Percentiles rank a stretch among this genome's conserved stretches.
Evolutionary conservation across 2,888 invertebrate genomes (phyloP).

Genomic region (Chaetoderma sp.): DNA sequence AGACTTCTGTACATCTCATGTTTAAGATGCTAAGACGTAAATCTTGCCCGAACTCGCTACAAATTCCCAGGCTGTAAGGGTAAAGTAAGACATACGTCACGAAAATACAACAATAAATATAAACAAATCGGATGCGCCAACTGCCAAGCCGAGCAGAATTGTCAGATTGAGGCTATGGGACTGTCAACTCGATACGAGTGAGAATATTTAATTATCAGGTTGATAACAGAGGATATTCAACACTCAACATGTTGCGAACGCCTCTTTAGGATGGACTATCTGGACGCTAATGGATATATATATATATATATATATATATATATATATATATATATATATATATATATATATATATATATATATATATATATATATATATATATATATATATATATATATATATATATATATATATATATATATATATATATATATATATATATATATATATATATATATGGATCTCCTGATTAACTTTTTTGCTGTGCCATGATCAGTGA

Average conservation of each 20-base stretch:
- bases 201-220: background rate
- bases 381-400: background rate
- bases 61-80: no score
- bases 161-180: background rate
- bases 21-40: no score
- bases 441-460: no score
- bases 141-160: background rate
- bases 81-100: no score
- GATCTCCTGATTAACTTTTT: no score
- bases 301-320: conserved; percentile 7
- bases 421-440: background rate
- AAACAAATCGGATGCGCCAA: background rate
- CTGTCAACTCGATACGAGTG: background rate
- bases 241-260: background rate
- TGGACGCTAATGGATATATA: background rate
- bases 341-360: conserved; percentile 9
- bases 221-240: background rate
- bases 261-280: background rate
- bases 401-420: background rate
- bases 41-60: no score
- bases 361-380: background rate
- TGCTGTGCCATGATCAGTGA: no score
- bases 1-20: no score
- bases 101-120: background rate
- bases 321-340: conserved; percentile 9